phyloP scores from a whole-genome alignment of 2,113 vertebrate species.

The Phrynosoma blainvillii region DNA sequence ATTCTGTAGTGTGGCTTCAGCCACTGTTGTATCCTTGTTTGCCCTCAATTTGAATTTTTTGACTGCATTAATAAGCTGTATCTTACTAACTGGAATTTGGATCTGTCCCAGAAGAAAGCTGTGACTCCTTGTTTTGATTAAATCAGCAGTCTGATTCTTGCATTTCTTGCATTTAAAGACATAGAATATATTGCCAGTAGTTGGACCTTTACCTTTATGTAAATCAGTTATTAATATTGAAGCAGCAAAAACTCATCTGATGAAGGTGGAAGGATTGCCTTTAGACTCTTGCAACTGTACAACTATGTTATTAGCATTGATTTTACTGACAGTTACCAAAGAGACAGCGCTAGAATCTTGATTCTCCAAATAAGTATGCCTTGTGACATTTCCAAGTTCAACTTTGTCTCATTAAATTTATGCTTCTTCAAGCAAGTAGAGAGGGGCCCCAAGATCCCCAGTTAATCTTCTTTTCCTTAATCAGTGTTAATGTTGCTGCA shows the following conservation, averaged over 20 bases:
- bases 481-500: conserved; percentile 50
- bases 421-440: neutral
- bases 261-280: neutral
- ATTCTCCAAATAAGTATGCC: neutral
- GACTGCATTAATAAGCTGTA: neutral
- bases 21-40: neutral
- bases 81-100: neutral
- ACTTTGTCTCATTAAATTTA: neutral
- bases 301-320: neutral
- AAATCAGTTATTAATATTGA: neutral
- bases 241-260: neutral
- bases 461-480: rapidly evolving
- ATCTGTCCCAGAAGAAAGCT: neutral
- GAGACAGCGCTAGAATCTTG: neutral
- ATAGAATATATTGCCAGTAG: neutral
- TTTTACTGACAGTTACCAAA: conserved; percentile 28
- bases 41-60: neutral
- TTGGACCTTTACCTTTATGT: neutral
- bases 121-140: neutral
- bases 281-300: neutral
- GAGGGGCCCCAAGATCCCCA: neutral
- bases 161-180: conserved; percentile 1
- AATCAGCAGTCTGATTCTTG: neutral
- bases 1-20: too few relatives aligned
- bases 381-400: neutral